These are phyloP conservation scores for Smithornis capensis DNA, from an alignment of 2,113 vertebrate genomes.

Conservation along the genomic window DNA sequence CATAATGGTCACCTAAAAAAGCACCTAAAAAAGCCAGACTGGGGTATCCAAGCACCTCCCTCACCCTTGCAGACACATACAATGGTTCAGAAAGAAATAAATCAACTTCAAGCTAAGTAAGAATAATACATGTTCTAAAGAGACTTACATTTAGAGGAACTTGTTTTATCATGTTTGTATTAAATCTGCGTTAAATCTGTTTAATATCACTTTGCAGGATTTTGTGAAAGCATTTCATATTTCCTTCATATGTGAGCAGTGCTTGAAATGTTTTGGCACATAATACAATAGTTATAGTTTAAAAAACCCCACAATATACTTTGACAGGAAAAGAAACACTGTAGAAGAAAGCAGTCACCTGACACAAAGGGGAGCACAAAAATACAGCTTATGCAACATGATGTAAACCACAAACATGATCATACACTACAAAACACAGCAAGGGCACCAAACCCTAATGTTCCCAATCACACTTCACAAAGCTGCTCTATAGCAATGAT, in stretches of 20 bases:
- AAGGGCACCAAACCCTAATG: background rate
- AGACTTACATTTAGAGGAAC: background rate
- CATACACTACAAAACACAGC: background rate
- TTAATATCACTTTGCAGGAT: background rate
- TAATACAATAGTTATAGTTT: background rate
- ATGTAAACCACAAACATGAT: background rate
- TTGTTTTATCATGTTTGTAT: background rate
- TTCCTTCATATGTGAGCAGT: background rate
- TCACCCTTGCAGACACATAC: background rate
- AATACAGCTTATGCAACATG: background rate
- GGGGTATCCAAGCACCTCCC: background rate
- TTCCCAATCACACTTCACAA: background rate
- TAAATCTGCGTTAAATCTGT: background rate
- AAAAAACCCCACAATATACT: background rate
- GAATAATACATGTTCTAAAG: background rate
- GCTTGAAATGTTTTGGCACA: background rate
- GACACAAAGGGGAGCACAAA: background rate
- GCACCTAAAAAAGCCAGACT: background rate
- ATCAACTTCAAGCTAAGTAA: background rate
- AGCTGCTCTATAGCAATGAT: background rate
- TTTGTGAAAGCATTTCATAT: background rate
- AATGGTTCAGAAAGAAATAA: background rate
- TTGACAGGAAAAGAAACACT: background rate
- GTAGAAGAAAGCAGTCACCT: background rate
- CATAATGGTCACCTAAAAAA: background rate